Percentiles rank a stretch among this genome's conserved stretches.
Evolutionary conservation across 2,113 vertebrate genomes (phyloP).

Genomic region (Cettia cetti): DNA sequence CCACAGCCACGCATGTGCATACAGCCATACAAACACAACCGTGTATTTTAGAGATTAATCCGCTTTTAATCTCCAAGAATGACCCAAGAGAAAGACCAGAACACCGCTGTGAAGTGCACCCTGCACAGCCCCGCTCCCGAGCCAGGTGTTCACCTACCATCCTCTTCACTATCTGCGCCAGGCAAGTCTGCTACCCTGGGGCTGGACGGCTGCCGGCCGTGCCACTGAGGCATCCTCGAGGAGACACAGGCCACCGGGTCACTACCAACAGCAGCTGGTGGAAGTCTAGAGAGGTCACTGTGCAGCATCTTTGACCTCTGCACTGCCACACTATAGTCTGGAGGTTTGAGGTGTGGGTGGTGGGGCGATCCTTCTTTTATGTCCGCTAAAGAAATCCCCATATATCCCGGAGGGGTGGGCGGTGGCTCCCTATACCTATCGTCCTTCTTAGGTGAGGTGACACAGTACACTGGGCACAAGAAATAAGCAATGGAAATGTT

Average conservation of each 20-base stretch:
- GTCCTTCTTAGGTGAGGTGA: constrained; percentile 94
- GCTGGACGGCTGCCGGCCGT: constrained; percentile 59
- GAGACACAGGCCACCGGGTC: constrained; percentile 71
- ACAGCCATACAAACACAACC: neutral
- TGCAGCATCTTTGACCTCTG: constrained; percentile 95
- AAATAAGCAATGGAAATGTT: constrained; percentile 78
- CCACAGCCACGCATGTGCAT: neutral
- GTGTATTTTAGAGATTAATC: neutral
- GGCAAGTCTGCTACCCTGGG: constrained; percentile 68
- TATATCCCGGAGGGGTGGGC: constrained; percentile 95
- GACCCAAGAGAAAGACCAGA: neutral
- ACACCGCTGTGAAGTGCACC: neutral
- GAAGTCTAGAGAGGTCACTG: constrained; percentile 73
- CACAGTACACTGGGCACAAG: constrained; percentile 92
- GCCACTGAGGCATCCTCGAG: constrained; percentile 77
- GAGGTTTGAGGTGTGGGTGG: constrained; percentile 88
- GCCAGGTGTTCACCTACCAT: constrained; percentile 82
- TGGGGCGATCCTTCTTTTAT: constrained; percentile 80
- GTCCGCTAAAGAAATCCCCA: constrained; percentile 93
- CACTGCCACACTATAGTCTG: constrained; percentile 96
- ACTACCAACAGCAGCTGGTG: constrained; percentile 66
- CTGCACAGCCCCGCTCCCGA: constrained; percentile 9
- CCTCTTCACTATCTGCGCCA: constrained; percentile 85
- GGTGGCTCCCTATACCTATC: constrained; percentile 94
- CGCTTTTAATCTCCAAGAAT: neutral